Conservation (phyloP, 2,113 vertebrate genomes). For the Oceanites oceanicus region DNA sequence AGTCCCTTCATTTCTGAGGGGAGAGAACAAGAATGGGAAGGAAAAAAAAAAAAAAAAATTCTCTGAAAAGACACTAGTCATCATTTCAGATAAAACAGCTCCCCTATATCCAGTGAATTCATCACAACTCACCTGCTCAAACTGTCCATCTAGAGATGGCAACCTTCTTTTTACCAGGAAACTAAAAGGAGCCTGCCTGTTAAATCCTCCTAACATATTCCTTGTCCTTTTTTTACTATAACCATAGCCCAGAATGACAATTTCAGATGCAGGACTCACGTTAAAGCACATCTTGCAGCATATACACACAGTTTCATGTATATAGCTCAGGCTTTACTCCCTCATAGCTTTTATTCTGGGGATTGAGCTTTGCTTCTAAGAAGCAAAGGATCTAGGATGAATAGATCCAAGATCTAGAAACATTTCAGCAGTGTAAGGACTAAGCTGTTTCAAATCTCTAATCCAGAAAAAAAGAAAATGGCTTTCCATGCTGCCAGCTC, state of each 20-base stretch:
- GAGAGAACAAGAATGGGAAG: not conserved
- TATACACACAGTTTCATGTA: accelerated
- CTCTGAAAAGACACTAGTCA: not conserved
- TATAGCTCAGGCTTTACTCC: not conserved
- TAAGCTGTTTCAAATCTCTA: not conserved
- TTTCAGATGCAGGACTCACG: not conserved
- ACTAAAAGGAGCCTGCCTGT: not conserved
- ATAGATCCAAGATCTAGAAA: not conserved
- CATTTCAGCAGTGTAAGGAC: not conserved
- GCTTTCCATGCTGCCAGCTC: not conserved
- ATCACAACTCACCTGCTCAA: not conserved
- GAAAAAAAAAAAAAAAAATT: not conserved
- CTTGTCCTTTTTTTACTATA: not conserved
- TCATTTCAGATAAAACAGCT: not conserved
- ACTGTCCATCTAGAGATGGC: not conserved
- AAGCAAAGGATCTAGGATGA: not conserved
- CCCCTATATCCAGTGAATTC: not conserved
- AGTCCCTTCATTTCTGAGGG: not conserved
- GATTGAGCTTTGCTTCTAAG: not conserved
- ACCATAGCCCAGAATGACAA: not conserved
- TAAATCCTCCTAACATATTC: not conserved
- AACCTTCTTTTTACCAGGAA: not conserved
- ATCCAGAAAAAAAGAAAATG: not conserved
- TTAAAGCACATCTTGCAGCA: not conserved
- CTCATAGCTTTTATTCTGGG: not conserved